A percentile compares a stretch with the other conserved stretches of the same genome.
These are phyloP conservation scores for Morpho deidamia DNA, from an alignment of 2,888 invertebrate genomes.

Conservation along the genomic window DNA sequence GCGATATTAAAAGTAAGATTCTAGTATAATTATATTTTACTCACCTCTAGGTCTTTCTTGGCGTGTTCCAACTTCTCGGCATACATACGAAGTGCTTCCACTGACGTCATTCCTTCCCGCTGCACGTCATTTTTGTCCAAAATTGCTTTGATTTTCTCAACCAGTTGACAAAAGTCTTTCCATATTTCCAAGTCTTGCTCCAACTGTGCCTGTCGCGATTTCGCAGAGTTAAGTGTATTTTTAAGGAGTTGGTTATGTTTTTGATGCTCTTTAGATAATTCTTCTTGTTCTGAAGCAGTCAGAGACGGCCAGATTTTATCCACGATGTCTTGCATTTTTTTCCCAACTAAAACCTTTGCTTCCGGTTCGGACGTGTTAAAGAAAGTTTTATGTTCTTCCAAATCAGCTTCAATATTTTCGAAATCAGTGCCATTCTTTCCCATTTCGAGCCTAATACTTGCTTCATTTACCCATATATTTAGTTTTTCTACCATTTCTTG, in stretches of 20 bases:
- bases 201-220: conserved; percentile 86
- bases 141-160: conserved; percentile 87
- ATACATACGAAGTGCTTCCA: conserved; percentile 90
- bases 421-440: conserved; percentile 93
- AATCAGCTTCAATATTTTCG: conserved; percentile 87
- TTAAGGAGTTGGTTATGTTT: conserved; percentile 89
- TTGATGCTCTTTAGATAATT: conserved; percentile 88
- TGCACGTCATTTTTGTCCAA: conserved; percentile 85
- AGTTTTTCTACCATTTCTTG: conserved; percentile 86
- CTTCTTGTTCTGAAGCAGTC: conserved; percentile 88
- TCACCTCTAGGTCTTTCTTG: conserved; percentile 85
- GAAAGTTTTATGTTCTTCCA: conserved; percentile 93
- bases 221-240: conserved; percentile 90
- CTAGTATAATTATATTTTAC: conserved; percentile 37
- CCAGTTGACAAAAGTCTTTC: conserved; percentile 88
- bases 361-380: conserved; percentile 86
- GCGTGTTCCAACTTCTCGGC: conserved; percentile 90
- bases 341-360: conserved; percentile 88
- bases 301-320: conserved; percentile 94
- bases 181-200: conserved; percentile 91
- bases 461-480: conserved; percentile 90
- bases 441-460: conserved; percentile 85
- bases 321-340: conserved; percentile 89
- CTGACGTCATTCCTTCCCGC: conserved; percentile 88
- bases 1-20: background rate